These are phyloP conservation scores for Nephrotoma guestfalica DNA, from an alignment of 2,888 invertebrate species.

Conservation along the genomic window DNA sequence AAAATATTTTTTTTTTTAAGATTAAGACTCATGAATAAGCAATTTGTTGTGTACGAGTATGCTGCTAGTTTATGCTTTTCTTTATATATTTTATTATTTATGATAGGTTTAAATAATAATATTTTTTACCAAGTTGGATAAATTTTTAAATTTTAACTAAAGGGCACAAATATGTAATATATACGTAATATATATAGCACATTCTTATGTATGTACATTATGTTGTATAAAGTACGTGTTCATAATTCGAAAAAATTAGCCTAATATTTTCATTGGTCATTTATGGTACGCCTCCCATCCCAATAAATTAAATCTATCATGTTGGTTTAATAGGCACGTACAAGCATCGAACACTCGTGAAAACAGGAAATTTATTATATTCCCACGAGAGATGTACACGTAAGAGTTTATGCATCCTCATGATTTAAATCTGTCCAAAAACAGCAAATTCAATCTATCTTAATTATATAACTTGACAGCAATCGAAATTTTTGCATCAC, in stretches of 20 bases:
- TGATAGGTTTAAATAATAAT: neutral
- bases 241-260: neutral
- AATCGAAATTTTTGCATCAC: neutral
- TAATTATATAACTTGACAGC: neutral
- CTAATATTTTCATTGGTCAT: neutral
- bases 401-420: neutral
- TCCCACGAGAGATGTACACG: too few relatives aligned
- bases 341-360: neutral
- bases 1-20: neutral
- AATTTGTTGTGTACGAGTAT: neutral
- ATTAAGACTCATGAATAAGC: neutral
- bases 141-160: neutral
- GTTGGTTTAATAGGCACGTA: neutral
- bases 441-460: neutral
- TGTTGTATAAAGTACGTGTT: neutral
- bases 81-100: neutral
- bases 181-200: neutral
- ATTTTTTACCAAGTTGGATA: neutral
- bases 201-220: neutral
- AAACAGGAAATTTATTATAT: neutral
- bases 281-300: neutral
- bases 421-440: neutral
- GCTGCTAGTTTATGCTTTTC: neutral
- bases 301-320: neutral
- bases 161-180: neutral